A percentile compares a stretch with the other conserved stretches of the same genome.
phyloP scores from a whole-genome alignment of 2,888 invertebrate genomes.

The Coelinius sp. region DNA sequence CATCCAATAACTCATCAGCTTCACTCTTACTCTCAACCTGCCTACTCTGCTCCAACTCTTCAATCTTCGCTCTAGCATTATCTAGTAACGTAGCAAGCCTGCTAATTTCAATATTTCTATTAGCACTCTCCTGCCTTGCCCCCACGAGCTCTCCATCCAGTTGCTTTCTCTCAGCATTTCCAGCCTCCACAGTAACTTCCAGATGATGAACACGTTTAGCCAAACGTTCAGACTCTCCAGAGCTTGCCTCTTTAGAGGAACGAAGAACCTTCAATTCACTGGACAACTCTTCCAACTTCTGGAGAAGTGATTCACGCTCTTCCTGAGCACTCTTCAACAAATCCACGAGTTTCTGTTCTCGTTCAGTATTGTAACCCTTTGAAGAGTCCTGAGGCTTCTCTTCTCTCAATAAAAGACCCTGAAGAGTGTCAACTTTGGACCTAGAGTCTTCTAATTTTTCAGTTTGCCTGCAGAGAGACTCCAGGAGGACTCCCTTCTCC shows the following conservation, averaged over 20 bases:
- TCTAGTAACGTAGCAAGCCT: constrained; percentile 84
- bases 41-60: constrained; percentile 79
- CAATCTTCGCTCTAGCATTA: constrained; percentile 87
- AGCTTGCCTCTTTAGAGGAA: constrained; percentile 75
- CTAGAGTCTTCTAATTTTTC: constrained; percentile 92
- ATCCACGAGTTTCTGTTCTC: constrained; percentile 86
- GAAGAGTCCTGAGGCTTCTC: constrained; percentile 74
- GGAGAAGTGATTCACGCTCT: constrained; percentile 80
- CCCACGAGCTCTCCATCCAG: constrained; percentile 81
- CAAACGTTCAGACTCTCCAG: constrained; percentile 78
- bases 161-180: constrained; percentile 81
- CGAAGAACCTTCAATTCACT: constrained; percentile 79
- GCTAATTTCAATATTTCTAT: constrained; percentile 85
- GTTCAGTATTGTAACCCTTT: constrained; percentile 77
- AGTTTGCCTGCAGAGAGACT: constrained; percentile 92
- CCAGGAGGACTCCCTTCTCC: constrained; percentile 90
- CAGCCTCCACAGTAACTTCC: constrained; percentile 82
- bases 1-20: constrained; percentile 79
- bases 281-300: constrained; percentile 85
- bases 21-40: constrained; percentile 81
- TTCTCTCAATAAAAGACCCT: constrained; percentile 82
- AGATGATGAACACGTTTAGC: constrained; percentile 80
- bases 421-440: constrained; percentile 86
- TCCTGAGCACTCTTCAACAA: constrained; percentile 86
- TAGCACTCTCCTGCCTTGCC: constrained; percentile 82